Percentiles rank a stretch among this genome's conserved stretches.
Evolutionary conservation across 1,140 invertebrate species (phyloP).

Genomic region (Drosophila rhopaloa): DNA sequence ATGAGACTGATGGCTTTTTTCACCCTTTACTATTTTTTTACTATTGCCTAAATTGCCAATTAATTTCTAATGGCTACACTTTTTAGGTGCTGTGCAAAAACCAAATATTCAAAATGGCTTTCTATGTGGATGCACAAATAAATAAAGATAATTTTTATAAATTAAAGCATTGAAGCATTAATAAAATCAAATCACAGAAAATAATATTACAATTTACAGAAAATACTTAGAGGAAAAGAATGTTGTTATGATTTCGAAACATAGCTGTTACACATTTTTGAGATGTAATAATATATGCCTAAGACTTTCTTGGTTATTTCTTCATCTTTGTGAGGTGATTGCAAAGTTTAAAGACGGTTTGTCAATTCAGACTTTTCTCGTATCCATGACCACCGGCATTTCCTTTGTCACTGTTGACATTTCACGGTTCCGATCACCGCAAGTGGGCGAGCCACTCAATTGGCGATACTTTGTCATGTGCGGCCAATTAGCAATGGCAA

Average conservation of each 20-base stretch:
- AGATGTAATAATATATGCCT: too few species aligned
- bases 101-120: not conserved
- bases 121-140: not conserved
- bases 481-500: slow-evolving; percentile 71
- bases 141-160: not conserved
- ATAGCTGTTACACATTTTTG: too few species aligned
- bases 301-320: too few species aligned
- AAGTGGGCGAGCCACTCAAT: slow-evolving; percentile 25
- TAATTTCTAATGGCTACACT: slow-evolving; percentile 27
- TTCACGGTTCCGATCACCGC: slow-evolving; percentile 21
- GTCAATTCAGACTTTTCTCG: not conserved
- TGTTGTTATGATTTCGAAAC: too few species aligned
- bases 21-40: not conserved
- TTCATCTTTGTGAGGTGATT: not conserved
- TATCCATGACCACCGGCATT: not conserved
- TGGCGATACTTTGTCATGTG: slow-evolving; percentile 75
- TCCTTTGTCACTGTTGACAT: slow-evolving; percentile 28
- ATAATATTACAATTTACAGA: not conserved
- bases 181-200: too few species aligned
- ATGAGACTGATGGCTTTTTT: slow-evolving; percentile 9
- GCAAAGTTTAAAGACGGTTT: not conserved
- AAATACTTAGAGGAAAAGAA: not conserved
- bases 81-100: slow-evolving; percentile 3
- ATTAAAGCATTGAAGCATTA: too few species aligned
- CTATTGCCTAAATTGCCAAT: slow-evolving; percentile 20